Base-by-base conservation (phyloP, 2,888 invertebrate species). In the Sepioteuthis lessoniana region DNA sequence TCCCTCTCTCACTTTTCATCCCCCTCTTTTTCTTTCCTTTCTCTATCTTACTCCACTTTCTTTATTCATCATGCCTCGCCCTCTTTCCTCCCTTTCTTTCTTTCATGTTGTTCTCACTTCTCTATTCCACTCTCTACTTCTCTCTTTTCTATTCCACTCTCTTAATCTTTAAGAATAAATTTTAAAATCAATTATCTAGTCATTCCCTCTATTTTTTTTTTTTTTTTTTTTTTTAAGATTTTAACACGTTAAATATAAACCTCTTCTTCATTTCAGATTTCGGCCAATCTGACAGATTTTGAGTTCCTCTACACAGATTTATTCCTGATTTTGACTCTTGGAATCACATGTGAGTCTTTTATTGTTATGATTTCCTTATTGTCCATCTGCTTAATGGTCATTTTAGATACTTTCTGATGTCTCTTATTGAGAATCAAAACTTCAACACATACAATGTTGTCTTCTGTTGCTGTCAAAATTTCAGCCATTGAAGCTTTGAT, bases 301-400 rank as follows among this genome's bases (percentile, higher is more conserved):
- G 98, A 99, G 97, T 99, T 98, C 96, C 97, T 99, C 7, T 99
- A 98, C 97, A 98, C 99, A 96, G 99, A 99, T 97, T 98, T 99
- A 95, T 98, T 98, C 95, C 97, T 99, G 37, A 98, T 99, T 94
- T 98, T 99, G 0, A 98, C 98, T 46, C 98, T 99, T 96, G 99
- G 99, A 0, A 98, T 99, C 96, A 98, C 99, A 97, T 99, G 97
- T 97, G 95, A 97, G 97, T 97, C 94, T 93, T 35, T 76, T 37
- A 35, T 90, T 38, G 25, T 91, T n/a, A n/a, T n/a, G n/a, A n/a
- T n/a, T n/a, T n/a, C n/a, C n/a, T n/a, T n/a, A n/a, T n/a, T n/a
- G n/a, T n/a, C n/a, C n/a, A n/a, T n/a, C n/a, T n/a, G n/a, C n/a
- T n/a, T n/a, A n/a, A n/a, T n/a, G n/a, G n/a, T n/a, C n/a, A n/a